phyloP scores from a whole-genome alignment of 2,888 invertebrate species.

The Latrodectus hesperus region DNA sequence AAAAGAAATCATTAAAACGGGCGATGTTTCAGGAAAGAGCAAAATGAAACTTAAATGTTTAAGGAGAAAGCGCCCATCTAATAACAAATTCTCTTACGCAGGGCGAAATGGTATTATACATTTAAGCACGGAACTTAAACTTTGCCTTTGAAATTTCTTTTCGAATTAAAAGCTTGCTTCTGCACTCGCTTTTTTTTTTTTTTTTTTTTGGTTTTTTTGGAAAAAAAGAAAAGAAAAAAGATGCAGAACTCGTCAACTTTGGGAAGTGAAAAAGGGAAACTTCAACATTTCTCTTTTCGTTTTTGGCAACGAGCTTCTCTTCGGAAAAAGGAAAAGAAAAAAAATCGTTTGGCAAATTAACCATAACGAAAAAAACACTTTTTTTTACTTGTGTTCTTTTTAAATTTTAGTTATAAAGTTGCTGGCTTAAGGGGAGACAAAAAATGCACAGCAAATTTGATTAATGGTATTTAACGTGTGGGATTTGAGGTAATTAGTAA shows the following conservation, averaged over 20 bases:
- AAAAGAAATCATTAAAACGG: conserved; percentile 13
- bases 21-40: not conserved
- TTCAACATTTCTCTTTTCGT: conserved; percentile 43
- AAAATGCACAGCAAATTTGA: conserved; percentile 39
- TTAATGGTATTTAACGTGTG: conserved; percentile 54
- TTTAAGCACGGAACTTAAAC: not conserved
- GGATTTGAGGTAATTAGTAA: conserved; percentile 50
- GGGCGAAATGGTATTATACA: conserved; percentile 12
- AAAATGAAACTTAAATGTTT: conserved; percentile 20
- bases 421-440: conserved; percentile 1
- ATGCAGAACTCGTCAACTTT: conserved; percentile 44
- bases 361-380: conserved; percentile 31
- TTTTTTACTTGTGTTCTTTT: conserved; percentile 10
- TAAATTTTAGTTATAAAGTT: conserved; percentile 26
- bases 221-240: conserved; percentile 11
- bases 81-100: not conserved
- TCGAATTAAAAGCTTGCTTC: conserved; percentile 47
- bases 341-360: conserved; percentile 51
- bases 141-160: conserved; percentile 19
- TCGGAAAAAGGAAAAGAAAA: conserved; percentile 16
- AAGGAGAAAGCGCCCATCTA: conserved; percentile 3
- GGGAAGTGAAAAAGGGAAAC: conserved; percentile 27
- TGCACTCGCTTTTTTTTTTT: not conserved
- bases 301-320: conserved; percentile 23
- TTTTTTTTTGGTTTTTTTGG: conserved; percentile 14